phyloP scores from a whole-genome alignment of 2,888 invertebrate species.

The Caradrina clavipalpis region DNA sequence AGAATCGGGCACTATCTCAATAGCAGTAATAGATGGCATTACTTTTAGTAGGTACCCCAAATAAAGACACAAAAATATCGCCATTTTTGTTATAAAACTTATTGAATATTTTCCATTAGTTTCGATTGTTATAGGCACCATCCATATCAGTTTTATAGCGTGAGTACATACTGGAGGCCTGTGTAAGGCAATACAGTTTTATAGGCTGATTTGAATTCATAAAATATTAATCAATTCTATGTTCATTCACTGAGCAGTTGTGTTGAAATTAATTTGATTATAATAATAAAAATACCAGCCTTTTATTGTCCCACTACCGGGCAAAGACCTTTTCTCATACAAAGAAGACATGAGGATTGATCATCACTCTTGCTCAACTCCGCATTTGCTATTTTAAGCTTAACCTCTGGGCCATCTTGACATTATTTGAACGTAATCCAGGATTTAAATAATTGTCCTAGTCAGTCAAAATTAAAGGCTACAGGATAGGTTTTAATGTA shows the following conservation, averaged over 20 bases:
- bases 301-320: neutral
- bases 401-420: neutral
- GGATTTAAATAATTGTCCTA: neutral
- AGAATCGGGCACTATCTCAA: neutral
- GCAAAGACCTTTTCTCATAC: neutral
- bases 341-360: neutral
- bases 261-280: neutral
- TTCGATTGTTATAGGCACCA: neutral
- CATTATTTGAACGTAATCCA: neutral
- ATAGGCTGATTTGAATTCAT: conserved; percentile 23
- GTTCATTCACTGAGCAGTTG: neutral
- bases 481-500: neutral
- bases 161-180: neutral
- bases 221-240: conserved; percentile 5
- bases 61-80: conserved; percentile 1
- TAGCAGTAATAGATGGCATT: neutral
- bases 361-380: neutral
- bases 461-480: neutral
- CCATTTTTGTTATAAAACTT: conserved; percentile 4
- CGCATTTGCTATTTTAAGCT: neutral
- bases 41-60: neutral
- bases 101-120: conserved; percentile 1
- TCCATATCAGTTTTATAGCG: neutral
- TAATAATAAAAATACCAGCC: neutral
- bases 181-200: conserved; percentile 8